phyloP scores from a whole-genome alignment of 2,888 invertebrate genomes.

The Timema podura region DNA sequence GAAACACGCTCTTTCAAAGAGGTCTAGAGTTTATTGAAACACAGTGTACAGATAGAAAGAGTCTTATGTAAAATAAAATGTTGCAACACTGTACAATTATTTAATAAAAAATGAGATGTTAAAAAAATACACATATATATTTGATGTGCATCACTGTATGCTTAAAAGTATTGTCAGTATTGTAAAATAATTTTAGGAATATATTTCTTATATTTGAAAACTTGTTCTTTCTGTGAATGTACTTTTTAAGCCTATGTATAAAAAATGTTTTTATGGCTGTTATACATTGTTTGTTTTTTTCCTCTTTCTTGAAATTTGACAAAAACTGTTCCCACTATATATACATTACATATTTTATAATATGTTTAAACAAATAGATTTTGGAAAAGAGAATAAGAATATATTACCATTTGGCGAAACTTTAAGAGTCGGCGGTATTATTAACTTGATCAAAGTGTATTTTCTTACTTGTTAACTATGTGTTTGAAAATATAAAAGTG shows the following conservation, averaged over 20 bases:
- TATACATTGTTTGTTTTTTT: slow-evolving; percentile 1
- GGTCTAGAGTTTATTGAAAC: slow-evolving; percentile 12
- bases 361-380: slow-evolving; percentile 25
- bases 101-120: slow-evolving; percentile 9
- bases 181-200: slow-evolving; percentile 28
- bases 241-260: slow-evolving; percentile 23
- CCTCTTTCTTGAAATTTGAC: too few relatives aligned
- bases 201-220: slow-evolving; percentile 21
- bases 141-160: slow-evolving; percentile 24
- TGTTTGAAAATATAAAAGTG: too few relatives aligned
- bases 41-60: slow-evolving; percentile 13
- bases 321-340: slow-evolving; percentile 12
- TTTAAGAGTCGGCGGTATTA: background rate
- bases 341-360: slow-evolving; percentile 30
- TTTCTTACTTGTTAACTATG: slow-evolving; percentile 20
- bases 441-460: slow-evolving; percentile 24
- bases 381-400: slow-evolving; percentile 23
- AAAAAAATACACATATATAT: slow-evolving; percentile 21
- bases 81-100: slow-evolving; percentile 5
- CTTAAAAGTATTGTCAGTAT: slow-evolving; percentile 30
- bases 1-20: too few relatives aligned
- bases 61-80: too few relatives aligned
- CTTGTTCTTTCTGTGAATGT: slow-evolving; percentile 24
- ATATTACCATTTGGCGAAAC: background rate
- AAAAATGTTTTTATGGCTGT: slow-evolving; percentile 23